Base-by-base conservation (phyloP, 2,888 invertebrate species). In the Endotricha flammealis region DNA sequence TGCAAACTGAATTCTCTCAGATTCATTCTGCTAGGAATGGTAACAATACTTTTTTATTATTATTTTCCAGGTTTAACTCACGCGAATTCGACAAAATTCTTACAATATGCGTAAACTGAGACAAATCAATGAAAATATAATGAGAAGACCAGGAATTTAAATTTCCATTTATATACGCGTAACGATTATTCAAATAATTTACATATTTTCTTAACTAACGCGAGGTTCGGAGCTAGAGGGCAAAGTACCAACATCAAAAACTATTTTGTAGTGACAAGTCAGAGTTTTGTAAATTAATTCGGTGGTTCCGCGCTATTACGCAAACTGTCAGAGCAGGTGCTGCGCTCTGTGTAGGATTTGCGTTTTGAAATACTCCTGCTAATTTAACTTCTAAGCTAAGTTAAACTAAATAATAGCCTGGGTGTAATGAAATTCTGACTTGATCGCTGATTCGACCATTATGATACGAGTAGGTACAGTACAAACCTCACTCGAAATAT, bases 241-340 rank as follows among this genome's bases (percentile, higher is more conserved):
- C 57, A 56, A 60, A 64, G 60, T 62, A 57, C 57, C 51, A 50
- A 54, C 58, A 66, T 78, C 74, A 77, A 75, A 74, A 77, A 79
- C 73, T 71, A 65, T 71, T 74, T 71, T 65, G 74, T 62, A 57
- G 51, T 65, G 72, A 74, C 71, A 68, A 75, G 72, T 74, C 66
- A 66, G 73, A 80, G 74, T 82, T 83, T 79, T 76, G 76, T 71
- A 67, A 79, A 83, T 83, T 79, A 82, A 82, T 82, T 82, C 73
- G 66, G 71, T 61, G 74, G 81, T 82, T 82, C 71, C 74, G 64
- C 66, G 73, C 78, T 80, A 83, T 83, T 81, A 83, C 79, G 66
- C 65, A 71, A 75, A 74, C 82, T 81, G 82, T 81, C 81, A 75
- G 76, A 69, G 64, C 83, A 82, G 81, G 82, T 83, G 82, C 65